phyloP scores from a whole-genome alignment of 2,888 invertebrate species.

The Ophion obscuratus region DNA sequence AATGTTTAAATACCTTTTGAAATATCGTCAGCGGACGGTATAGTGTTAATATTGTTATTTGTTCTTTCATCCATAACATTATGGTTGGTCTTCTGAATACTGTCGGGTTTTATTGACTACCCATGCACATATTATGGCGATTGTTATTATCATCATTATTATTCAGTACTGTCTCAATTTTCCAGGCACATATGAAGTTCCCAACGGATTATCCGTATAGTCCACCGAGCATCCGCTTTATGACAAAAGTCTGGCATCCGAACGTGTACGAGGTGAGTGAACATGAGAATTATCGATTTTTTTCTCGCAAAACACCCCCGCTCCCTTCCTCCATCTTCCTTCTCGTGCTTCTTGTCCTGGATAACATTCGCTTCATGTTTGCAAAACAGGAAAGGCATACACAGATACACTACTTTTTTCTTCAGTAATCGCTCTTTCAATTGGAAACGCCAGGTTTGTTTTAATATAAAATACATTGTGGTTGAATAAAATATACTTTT shows the following conservation, averaged over 20 bases:
- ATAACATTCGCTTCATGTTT: conserved; percentile 33
- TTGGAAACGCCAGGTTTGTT: no score
- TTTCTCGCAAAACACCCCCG: conserved; percentile 57
- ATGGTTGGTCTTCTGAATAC: neutral
- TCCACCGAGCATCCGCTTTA: conserved; percentile 98
- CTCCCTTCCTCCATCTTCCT: conserved; percentile 49
- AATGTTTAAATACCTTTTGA: no score
- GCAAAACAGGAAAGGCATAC: neutral
- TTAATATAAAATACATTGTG: no score
- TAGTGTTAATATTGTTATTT: no score
- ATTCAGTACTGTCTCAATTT: conserved; percentile 75
- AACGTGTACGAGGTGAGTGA: conserved; percentile 99
- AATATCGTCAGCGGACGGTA: no score
- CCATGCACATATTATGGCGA: neutral
- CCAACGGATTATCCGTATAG: conserved; percentile 99
- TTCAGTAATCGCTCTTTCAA: no score
- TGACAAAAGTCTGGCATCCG: conserved; percentile 99
- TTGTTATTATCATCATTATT: conserved; percentile 2
- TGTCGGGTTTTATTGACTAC: neutral
- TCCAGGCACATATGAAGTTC: conserved; percentile 99
- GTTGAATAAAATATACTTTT: no score
- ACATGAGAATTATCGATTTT: conserved; percentile 76
- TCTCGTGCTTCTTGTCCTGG: conserved; percentile 40
- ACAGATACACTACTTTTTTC: no score
- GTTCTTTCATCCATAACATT: no score